Conservation (phyloP, 2,888 invertebrate species). For the Cantharis flavilabris region DNA sequence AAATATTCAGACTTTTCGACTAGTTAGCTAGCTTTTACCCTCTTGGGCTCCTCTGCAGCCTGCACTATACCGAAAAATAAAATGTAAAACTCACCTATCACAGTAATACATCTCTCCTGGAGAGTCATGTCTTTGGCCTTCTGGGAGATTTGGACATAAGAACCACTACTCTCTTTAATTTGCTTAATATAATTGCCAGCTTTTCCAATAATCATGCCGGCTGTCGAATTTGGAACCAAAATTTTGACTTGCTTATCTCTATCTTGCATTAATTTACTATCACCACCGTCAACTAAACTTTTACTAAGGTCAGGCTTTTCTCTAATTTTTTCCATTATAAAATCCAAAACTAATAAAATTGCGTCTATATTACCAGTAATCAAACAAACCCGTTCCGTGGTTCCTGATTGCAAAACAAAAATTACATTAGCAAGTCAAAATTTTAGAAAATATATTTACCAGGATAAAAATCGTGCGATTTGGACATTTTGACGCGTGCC, state of each 20-base stretch:
- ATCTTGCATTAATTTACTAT: constrained; percentile 83
- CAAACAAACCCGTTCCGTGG: constrained; percentile 90
- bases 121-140: constrained; percentile 92
- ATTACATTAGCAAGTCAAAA: not conserved
- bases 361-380: constrained; percentile 91
- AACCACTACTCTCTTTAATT: constrained; percentile 91
- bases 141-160: constrained; percentile 95
- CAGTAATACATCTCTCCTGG: constrained; percentile 93
- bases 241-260: constrained; percentile 95
- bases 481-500: constrained; percentile 98
- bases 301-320: constrained; percentile 91
- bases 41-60: too few species aligned
- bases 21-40: too few species aligned
- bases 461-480: constrained; percentile 98
- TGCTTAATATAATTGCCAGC: constrained; percentile 95
- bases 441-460: constrained; percentile 65
- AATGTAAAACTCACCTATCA: constrained; percentile 69
- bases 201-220: constrained; percentile 97
- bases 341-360: constrained; percentile 88
- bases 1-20: too few species aligned
- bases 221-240: constrained; percentile 93
- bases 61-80: not conserved
- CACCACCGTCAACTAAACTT: constrained; percentile 75
- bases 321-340: constrained; percentile 94
- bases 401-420: constrained; percentile 65